Conservation (phyloP, 2,797 vertebrate genomes). For the Sibirionetta formosa region DNA sequence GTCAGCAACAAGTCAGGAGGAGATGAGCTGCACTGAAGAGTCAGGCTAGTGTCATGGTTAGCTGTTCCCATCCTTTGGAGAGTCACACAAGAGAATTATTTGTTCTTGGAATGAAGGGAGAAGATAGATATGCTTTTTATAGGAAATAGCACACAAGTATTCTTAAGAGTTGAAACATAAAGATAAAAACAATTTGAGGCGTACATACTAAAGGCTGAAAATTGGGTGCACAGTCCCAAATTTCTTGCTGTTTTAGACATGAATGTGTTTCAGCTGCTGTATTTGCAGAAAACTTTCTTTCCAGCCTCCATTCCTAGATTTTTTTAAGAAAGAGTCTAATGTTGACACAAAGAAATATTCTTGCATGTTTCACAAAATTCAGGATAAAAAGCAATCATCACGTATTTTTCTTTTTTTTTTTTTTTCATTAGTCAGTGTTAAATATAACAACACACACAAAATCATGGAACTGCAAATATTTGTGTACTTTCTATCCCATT, state of each 20-base stretch:
- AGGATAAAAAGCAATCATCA: not conserved
- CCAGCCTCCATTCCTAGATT: not conserved
- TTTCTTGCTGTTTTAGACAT: not conserved
- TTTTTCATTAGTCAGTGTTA: not conserved
- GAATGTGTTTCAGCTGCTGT: not conserved
- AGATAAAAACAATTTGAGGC: not conserved
- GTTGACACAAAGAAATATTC: not conserved
- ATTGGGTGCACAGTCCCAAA: not conserved
- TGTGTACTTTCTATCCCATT: not conserved
- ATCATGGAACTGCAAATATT: not conserved
- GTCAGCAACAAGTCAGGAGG: not conserved
- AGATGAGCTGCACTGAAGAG: not conserved
- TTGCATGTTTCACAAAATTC: constrained; percentile 5
- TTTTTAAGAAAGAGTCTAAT: not conserved
- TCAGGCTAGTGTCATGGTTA: not conserved
- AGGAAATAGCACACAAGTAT: not conserved
- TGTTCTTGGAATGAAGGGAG: not conserved
- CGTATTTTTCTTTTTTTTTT: constrained; percentile 31
- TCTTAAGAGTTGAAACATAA: not conserved
- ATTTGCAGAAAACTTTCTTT: not conserved
- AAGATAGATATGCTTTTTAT: fast-evolving
- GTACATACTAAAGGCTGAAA: not conserved
- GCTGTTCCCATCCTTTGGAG: not conserved
- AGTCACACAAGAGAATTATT: not conserved
- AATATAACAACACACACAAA: not conserved